These are phyloP conservation scores for Thecophora atra DNA, from an alignment of 2,888 invertebrate genomes.

Conservation along the genomic window DNA sequence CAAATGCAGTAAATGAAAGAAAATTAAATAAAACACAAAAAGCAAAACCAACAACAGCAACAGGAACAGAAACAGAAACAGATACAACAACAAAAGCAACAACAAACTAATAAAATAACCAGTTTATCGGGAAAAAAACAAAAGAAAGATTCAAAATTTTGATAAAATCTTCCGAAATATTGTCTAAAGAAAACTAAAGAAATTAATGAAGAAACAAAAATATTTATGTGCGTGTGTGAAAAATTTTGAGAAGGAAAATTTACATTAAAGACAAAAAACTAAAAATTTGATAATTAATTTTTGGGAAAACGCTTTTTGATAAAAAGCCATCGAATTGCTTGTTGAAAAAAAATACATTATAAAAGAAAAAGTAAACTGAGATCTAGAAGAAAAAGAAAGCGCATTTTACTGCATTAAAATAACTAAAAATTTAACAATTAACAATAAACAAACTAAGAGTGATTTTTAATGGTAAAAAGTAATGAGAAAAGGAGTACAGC, in stretches of 20 bases:
- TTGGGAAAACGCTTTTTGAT: constrained; percentile 45
- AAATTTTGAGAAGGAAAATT: constrained; percentile 27
- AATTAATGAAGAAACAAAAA: constrained; percentile 18
- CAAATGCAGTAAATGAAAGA: constrained; percentile 34
- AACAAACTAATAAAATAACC: constrained; percentile 39
- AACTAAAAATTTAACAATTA: constrained; percentile 48
- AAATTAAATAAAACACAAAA: constrained; percentile 23
- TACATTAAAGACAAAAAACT: constrained; percentile 38
- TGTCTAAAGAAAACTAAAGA: constrained; percentile 18
- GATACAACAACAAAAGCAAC: constrained; percentile 44
- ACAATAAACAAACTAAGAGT: constrained; percentile 23
- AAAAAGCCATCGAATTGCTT: constrained; percentile 40
- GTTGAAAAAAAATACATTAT: constrained; percentile 50
- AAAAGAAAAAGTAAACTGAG: constrained; percentile 47
- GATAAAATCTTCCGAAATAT: neutral
- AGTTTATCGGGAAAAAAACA: neutral
- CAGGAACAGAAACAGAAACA: constrained; percentile 34
- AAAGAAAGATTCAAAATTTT: constrained; percentile 20
- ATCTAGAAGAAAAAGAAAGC: constrained; percentile 37
- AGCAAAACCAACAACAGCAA: constrained; percentile 22
- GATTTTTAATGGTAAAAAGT: neutral
- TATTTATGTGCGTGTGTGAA: constrained; percentile 17
- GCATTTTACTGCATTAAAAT: constrained; percentile 48
- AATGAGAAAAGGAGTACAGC: neutral
- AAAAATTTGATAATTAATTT: constrained; percentile 46